These are phyloP conservation scores for Macrosoma leucophasiata DNA, from an alignment of 2,888 invertebrate genomes.

Conservation along the genomic window DNA sequence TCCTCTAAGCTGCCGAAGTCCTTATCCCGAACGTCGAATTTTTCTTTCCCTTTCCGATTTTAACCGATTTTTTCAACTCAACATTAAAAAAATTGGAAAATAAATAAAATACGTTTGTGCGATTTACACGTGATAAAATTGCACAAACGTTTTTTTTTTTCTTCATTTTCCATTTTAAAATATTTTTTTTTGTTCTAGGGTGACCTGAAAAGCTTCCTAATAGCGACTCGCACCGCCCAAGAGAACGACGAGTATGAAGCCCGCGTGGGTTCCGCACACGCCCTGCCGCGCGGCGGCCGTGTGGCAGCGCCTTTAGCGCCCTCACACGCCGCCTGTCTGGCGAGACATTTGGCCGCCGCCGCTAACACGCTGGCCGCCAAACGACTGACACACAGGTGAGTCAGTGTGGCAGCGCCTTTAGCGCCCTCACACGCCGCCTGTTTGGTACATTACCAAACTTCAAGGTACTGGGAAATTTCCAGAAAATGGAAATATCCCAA, in stretches of 20 bases:
- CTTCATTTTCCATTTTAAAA: too few species aligned
- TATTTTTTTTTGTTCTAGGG: constrained; percentile 81
- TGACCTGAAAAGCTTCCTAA: constrained; percentile 91
- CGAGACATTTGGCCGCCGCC: constrained; percentile 85
- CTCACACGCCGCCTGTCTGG: constrained; percentile 80
- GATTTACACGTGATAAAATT: too few species aligned
- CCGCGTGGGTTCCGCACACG: constrained; percentile 35
- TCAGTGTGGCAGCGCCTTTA: constrained; percentile 64
- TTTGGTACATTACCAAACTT: too few species aligned
- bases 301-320: constrained; percentile 75
- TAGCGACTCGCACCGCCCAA: constrained; percentile 76
- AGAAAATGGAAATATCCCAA: too few species aligned
- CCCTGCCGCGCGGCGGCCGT: constrained; percentile 19
- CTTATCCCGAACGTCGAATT: too few species aligned
- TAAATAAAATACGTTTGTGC: too few species aligned
- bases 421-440: constrained; percentile 80
- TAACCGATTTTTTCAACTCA: too few species aligned
- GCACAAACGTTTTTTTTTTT: too few species aligned
- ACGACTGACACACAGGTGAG: constrained; percentile 86
- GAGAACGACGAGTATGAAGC: constrained; percentile 44
- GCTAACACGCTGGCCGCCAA: constrained; percentile 55
- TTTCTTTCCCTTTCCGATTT: too few species aligned
- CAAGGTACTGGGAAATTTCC: too few species aligned
- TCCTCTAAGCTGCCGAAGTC: too few species aligned
- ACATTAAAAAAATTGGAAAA: too few species aligned